Evolutionary conservation across 2,113 vertebrate species (phyloP).

Genomic region (Triplophysa siluroides): DNA sequence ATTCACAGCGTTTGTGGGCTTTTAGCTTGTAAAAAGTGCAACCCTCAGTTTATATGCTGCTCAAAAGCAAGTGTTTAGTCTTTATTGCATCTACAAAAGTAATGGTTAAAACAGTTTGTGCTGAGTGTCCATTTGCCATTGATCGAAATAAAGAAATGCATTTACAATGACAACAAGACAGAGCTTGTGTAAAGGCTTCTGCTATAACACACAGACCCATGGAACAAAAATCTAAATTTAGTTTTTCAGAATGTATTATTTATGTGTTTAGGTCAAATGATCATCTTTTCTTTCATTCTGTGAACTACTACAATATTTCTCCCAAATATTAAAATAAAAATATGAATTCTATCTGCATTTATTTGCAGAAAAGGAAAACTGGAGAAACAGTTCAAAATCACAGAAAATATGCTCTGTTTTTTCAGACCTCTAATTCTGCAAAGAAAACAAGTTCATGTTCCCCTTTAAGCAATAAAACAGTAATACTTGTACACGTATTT

Average conservation of each 20-base stretch:
- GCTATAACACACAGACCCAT: neutral
- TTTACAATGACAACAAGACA: neutral
- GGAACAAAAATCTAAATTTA: neutral
- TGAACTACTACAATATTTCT: too few species aligned
- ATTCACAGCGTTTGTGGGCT: conserved; percentile 57
- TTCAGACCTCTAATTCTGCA: too few species aligned
- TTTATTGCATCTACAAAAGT: conserved; percentile 36
- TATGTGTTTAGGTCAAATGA: neutral
- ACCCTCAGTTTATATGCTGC: neutral
- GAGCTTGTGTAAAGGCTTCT: neutral
- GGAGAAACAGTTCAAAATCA: too few species aligned
- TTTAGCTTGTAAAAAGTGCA: conserved; percentile 50
- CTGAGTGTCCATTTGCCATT: conserved; percentile 8
- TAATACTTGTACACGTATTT: too few species aligned
- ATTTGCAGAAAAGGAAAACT: too few species aligned
- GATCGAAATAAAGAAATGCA: conserved; percentile 22
- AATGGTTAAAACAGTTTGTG: neutral
- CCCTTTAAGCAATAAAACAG: too few species aligned
- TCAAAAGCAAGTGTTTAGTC: conserved; percentile 44
- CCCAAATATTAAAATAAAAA: too few species aligned
- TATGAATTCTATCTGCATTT: too few species aligned
- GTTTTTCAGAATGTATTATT: neutral
- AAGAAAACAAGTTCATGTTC: too few species aligned
- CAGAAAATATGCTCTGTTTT: too few species aligned
- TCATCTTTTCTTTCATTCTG: too few species aligned